phyloP scores from a whole-genome alignment of 2,113 vertebrate species.

The Rhinolophus ferrumequinum region DNA sequence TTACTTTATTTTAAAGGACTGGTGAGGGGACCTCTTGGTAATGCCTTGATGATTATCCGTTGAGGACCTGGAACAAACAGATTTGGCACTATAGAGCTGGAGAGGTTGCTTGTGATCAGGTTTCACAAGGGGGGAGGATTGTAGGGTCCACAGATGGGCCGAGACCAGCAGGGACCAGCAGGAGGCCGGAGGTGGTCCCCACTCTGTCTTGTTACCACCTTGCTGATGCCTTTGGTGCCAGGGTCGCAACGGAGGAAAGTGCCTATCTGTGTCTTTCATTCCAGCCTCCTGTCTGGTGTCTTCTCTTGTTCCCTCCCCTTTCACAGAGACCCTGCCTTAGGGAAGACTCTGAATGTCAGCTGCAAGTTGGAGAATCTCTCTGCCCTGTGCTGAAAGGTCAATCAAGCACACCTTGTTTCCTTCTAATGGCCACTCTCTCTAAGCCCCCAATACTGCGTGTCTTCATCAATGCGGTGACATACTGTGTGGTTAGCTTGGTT shows the following conservation, averaged over 20 bases:
- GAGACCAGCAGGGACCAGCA: neutral
- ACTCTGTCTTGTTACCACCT: neutral
- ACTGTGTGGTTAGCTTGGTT: accelerated
- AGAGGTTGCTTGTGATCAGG: neutral
- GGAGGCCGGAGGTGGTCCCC: accelerated
- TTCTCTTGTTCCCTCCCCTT: neutral
- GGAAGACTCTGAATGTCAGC: neutral
- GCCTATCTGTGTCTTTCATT: too few relatives aligned
- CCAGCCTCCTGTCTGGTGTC: neutral
- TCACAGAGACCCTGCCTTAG: accelerated
- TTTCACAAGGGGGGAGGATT: neutral
- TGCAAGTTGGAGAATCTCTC: neutral
- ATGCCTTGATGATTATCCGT: neutral
- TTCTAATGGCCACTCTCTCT: accelerated
- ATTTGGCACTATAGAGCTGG: accelerated
- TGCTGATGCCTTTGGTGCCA: accelerated
- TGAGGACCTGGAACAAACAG: neutral
- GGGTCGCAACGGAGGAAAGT: accelerated
- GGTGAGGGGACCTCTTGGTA: neutral
- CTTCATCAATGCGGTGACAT: accelerated
- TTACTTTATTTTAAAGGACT: neutral
- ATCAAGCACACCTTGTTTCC: neutral
- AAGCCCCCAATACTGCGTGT: accelerated
- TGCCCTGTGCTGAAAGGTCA: neutral
- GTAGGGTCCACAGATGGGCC: accelerated